Evolutionary conservation across 2,888 invertebrate species (phyloP), one percentile per base, ranked within the genome.

Genomic region (Copidosoma aretas): DNA sequence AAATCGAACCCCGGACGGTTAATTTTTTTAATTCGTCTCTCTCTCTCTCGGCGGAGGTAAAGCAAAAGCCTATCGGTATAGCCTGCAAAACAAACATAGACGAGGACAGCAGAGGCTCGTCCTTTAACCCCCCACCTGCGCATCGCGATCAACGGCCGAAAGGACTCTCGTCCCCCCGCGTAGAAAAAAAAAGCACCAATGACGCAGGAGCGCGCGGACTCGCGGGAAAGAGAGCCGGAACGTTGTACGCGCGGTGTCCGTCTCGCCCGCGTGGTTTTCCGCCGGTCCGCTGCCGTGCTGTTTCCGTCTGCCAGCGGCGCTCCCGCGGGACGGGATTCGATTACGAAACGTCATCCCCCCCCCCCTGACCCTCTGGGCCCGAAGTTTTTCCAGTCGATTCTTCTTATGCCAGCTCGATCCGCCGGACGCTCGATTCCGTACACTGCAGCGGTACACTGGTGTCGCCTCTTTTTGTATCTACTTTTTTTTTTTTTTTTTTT

Each of bases 281-380:
- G 39, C 3, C 58, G 15, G 43, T 17, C 17, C 43, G 43, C 43
- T 17, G 43, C 43, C 3, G 14, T 12, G 3, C 21, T 46, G 15
- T n/a, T n/a, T n/a, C 22, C 12, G 41, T 15, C 25, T 60, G 24
- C 12, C 49, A 56, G 43, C n/a, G n/a, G 19, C 14, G 4, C 17
- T 58, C 75, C 69, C 73, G 72, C 67, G 74, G 71, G 74, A 77
- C 70, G 73, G 77, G 73, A 81, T 81, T 81, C 79, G 78, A 81
- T 80, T 81, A 79, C 77, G 75, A 76, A 79, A 78, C 75, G 77
- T 77, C 80, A 79, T 77, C 75, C 75, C 57, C 63, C 64, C 51
- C 58, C 17, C 60, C 60, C 49, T 57, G 58, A 21, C 52, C 62
- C 52, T 54, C 41, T 62, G 58, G 15, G 46, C 57, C 64, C 14